A percentile compares a stretch with the other conserved stretches of the same genome.
Evolutionary conservation across 2,797 vertebrate species (phyloP).

Genomic region (Propithecus deckenii): DNA sequence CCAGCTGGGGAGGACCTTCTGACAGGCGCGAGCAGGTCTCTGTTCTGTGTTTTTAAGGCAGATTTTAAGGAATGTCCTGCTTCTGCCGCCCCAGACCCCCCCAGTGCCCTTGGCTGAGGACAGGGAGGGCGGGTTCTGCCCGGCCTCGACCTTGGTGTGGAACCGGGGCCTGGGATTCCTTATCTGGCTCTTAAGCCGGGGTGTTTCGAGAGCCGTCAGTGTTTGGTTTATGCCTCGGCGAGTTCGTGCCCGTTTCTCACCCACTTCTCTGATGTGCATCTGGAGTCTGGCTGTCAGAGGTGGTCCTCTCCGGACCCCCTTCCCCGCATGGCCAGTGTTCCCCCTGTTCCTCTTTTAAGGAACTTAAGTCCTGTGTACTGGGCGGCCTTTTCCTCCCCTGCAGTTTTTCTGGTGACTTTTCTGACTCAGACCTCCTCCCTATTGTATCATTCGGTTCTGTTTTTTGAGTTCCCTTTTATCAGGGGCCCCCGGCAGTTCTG

Average conservation of each 20-base stretch:
- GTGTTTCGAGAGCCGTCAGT: accelerated
- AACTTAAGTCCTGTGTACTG: not conserved
- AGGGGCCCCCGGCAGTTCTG: not conserved
- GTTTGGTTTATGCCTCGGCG: not conserved
- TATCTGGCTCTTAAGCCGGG: not conserved
- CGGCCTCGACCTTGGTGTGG: not conserved
- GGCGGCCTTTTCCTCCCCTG: too few species aligned
- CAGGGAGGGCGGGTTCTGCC: not conserved
- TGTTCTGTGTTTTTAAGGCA: not conserved
- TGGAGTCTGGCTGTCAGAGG: not conserved
- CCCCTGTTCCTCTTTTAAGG: not conserved
- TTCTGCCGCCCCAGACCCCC: not conserved
- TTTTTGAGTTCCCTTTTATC: not conserved
- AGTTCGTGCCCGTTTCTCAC: not conserved
- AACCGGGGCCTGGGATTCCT: not conserved
- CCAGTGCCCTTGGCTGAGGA: not conserved
- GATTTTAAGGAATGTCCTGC: not conserved
- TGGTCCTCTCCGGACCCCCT: not conserved
- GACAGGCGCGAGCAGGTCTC: not conserved
- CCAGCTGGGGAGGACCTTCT: not conserved
- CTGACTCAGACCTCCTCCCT: not conserved
- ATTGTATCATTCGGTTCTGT: not conserved
- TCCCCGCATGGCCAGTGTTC: not conserved
- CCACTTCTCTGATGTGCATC: not conserved
- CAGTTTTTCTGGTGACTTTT: not conserved